Conservation (phyloP, 2,888 invertebrate species). For the Stictocephala bisonia region DNA sequence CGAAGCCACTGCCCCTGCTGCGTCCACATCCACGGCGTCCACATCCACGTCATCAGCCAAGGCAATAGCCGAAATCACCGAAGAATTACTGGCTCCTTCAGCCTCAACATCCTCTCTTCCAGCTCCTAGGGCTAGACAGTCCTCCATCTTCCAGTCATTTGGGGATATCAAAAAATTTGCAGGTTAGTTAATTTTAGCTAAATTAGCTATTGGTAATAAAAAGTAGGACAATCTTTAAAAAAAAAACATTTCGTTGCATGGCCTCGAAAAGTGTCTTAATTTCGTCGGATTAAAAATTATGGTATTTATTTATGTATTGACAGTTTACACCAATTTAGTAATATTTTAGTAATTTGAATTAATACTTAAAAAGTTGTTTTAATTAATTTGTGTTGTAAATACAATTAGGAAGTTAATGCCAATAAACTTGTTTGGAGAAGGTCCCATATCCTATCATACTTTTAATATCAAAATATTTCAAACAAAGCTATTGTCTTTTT, state of each 20-base stretch:
- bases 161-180: neutral
- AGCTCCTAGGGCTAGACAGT: neutral
- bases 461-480: neutral
- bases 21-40: neutral
- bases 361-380: neutral
- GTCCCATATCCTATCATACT: slow-evolving; percentile 3
- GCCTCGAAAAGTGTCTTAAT: slow-evolving; percentile 6
- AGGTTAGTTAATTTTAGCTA: slow-evolving; percentile 1
- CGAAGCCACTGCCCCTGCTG: slow-evolving; percentile 3
- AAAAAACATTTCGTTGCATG: slow-evolving; percentile 3
- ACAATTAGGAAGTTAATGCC: neutral
- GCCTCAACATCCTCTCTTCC: slow-evolving; percentile 6
- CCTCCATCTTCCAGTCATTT: slow-evolving; percentile 6
- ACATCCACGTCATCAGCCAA: neutral
- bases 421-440: slow-evolving; percentile 2
- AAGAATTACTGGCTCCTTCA: slow-evolving; percentile 3
- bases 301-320: neutral
- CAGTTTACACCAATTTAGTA: slow-evolving; percentile 1
- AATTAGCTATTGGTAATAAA: neutral
- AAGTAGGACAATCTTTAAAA: slow-evolving; percentile 3
- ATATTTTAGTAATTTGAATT: slow-evolving; percentile 4
- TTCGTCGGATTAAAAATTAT: slow-evolving; percentile 1
- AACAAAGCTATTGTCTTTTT: slow-evolving; percentile 4
- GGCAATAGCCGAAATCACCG: slow-evolving; percentile 6
- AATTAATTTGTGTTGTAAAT: neutral